Evolutionary conservation across 37 sponge, comb jelly and placozoan genomes (phyloP), one percentile per base, ranked within the genome.

Genomic region (Lycopodina hypogea): DNA sequence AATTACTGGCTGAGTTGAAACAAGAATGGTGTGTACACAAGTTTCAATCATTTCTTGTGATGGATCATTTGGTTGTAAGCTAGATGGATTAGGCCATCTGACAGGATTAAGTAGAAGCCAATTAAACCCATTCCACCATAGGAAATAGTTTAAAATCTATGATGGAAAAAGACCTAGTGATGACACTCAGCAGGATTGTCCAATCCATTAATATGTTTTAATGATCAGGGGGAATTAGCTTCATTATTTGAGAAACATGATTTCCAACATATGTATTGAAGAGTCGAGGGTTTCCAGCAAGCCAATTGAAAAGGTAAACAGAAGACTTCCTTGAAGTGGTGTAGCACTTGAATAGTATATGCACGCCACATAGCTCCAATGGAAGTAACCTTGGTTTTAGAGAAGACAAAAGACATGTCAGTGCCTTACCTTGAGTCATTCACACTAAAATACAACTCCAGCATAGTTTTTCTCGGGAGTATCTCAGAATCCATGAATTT

Each of bases 101-200:
- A n/a, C n/a, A n/a, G n/a, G n/a, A n/a, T n/a, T n/a, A n/a, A n/a
- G n/a, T n/a, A n/a, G n/a, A n/a, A n/a, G n/a, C n/a, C n/a, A n/a
- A n/a, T n/a, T n/a, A n/a, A n/a, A n/a, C 61, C 72, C 81, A 42
- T 76, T 39, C 84, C 84, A 83, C 77, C 84, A 83, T 15, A 83
- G 68, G 21, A 1, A 19, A 40, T 76, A 69, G 23, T 37, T 35
- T 15, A 83, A 2, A 50, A 83, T 28, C 56, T 69, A 76, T 35
- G 84, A 69, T 19, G 84, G 77, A n/a, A 33, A 57, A 23, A 76
- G 21, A 15, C 84, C 84, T n/a, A n/a, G n/a, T n/a, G n/a, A n/a
- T n/a, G n/a, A n/a, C n/a, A n/a, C n/a, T n/a, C n/a, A n/a, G n/a
- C n/a, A n/a, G n/a, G n/a, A n/a, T n/a, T n/a, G n/a, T n/a, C n/a